Evolutionary conservation across 2,797 vertebrate species (phyloP).

Genomic region (Enoplosus armatus): DNA sequence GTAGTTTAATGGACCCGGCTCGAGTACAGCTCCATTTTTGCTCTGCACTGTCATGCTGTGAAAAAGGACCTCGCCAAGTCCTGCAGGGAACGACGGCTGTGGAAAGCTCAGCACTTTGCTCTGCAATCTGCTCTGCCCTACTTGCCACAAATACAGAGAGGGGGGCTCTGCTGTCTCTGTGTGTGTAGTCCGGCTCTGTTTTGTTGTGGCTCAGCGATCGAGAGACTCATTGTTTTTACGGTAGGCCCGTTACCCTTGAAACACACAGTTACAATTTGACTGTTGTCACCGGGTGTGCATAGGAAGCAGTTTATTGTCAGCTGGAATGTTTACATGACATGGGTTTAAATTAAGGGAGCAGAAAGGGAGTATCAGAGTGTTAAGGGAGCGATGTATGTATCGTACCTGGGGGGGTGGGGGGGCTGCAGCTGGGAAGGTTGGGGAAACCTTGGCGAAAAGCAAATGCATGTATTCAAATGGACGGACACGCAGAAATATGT

Average conservation of each 20-base stretch:
- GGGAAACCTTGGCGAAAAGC: constrained; percentile 48
- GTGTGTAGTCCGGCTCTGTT: constrained; percentile 44
- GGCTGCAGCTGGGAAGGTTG: constrained; percentile 55
- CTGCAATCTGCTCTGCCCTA: constrained; percentile 80
- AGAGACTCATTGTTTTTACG: constrained; percentile 47
- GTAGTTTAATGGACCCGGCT: constrained; percentile 56
- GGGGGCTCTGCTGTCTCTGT: constrained; percentile 48
- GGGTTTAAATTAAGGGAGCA: constrained; percentile 52
- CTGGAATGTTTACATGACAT: constrained; percentile 39
- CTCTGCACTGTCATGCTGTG: constrained; percentile 84
- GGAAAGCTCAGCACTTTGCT: constrained; percentile 79
- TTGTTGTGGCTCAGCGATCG: constrained; percentile 62
- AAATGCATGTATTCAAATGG: constrained; percentile 24
- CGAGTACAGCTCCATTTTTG: constrained; percentile 72
- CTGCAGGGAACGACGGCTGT: constrained; percentile 76
- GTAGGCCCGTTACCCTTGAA: constrained; percentile 60
- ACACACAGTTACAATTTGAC: constrained; percentile 30
- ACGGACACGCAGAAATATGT: constrained; percentile 4
- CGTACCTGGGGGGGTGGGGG: too few species aligned
- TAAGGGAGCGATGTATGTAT: constrained; percentile 50
- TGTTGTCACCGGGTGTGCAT: constrained; percentile 24
- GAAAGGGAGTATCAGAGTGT: not conserved
- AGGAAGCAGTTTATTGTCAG: constrained; percentile 48
- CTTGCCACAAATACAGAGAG: constrained; percentile 73
- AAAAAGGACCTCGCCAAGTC: constrained; percentile 77